These are phyloP conservation scores for Lasioglossum figueresi DNA, from an alignment of 2,888 invertebrate species.

Conservation along the genomic window DNA sequence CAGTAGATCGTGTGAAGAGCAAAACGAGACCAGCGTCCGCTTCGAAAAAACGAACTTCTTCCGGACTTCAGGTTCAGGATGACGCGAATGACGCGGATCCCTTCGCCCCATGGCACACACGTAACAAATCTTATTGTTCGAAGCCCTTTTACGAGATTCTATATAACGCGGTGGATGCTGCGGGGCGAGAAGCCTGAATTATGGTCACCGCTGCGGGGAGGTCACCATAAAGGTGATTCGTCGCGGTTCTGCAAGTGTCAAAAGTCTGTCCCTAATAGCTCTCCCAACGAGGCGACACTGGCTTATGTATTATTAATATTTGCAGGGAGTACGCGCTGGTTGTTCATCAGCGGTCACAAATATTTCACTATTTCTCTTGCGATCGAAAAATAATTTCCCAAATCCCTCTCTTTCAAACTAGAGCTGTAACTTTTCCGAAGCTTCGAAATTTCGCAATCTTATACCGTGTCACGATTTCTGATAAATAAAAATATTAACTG, in stretches of 20 bases:
- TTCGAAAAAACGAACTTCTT: constrained; percentile 28
- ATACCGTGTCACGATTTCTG: too few relatives aligned
- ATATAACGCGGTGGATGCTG: constrained; percentile 63
- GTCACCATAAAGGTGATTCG: constrained; percentile 81
- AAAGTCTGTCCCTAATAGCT: constrained; percentile 79
- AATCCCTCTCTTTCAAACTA: neutral
- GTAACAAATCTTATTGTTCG: constrained; percentile 72
- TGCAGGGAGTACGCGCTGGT: constrained; percentile 14
- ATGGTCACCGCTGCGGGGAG: constrained; percentile 75
- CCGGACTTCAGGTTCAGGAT: neutral
- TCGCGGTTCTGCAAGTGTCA: constrained; percentile 83
- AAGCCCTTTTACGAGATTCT: constrained; percentile 66
- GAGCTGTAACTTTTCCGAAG: too few relatives aligned
- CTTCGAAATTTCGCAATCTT: too few relatives aligned
- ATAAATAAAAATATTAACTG: too few relatives aligned
- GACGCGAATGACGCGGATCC: constrained; percentile 35
- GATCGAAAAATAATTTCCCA: neutral
- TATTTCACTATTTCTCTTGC: neutral
- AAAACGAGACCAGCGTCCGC: constrained; percentile 14
- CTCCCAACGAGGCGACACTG: constrained; percentile 69
- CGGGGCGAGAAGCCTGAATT: constrained; percentile 75
- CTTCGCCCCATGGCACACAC: constrained; percentile 62
- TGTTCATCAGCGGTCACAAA: neutral
- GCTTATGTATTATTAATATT: constrained; percentile 79
- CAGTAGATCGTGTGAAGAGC: neutral